Base-by-base conservation (phyloP, 2,113 vertebrate species). In the Gopherus flavomarginatus region DNA sequence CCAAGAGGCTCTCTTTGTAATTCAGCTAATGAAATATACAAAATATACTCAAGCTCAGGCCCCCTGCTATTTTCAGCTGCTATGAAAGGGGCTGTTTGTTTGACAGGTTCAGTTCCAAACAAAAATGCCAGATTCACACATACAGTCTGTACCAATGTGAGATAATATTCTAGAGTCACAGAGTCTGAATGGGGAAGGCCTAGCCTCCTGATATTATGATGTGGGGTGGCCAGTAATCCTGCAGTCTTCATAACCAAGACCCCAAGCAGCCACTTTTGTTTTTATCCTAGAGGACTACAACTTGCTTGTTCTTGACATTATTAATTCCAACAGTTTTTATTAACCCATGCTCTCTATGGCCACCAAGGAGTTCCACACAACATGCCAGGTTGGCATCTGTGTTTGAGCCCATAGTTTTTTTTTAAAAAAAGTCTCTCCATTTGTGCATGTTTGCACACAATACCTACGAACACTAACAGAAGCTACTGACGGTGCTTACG, bases 171-270 rank as follows among this genome's bases (percentile, higher is more conserved):
- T 72, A 38, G n/a, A 38, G 17, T 38, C 65, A n/a, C 6, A 10
- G 78, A 77, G 35, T 4, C 47, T 24, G 59, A 13, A 8, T 0
- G 8, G 16, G 47, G 24, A 72, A 35, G 69, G 77, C 38, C 65
- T 49, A 81, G 21, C 29, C 80, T 81, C 4, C 29, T 7, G 50
- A 26, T 84, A 26, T 0, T 0, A 10, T 1, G 2, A 9, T 13
- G 52, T 1, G 1, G 13, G 22, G 31, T 8, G 49, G 24, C 42
- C 26, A 78, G 42, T 27, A 47, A 47, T 78, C 75, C 75, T 47
- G 26, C 75, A 78, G 57, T 29, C 57, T 62, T 62, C 27, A 2
- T 29, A 62, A 62, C 44, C 42, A 44, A 13, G 49, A 13, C 47
- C 19, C 35, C 19, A 5, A 59, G n/a, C 0, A 0, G 56, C 42